phyloP scores from a whole-genome alignment of 2,797 vertebrate genomes.

The Cirrhinus mrigala region DNA sequence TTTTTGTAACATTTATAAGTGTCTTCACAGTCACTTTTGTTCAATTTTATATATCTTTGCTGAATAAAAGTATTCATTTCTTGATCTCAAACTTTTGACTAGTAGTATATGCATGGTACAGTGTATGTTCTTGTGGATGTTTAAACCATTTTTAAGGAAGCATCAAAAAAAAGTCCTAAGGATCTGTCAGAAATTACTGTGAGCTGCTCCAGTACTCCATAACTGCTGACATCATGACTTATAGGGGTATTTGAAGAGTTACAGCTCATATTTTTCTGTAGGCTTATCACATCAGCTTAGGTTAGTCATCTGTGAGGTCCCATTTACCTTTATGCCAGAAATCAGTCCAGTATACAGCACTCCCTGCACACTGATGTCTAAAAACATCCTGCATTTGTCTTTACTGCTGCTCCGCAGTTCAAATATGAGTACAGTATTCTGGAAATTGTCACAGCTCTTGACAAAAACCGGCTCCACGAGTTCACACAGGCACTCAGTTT shows the following conservation, averaged over 20 bases:
- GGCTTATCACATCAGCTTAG: not conserved
- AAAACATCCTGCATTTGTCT: not conserved
- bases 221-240: not conserved
- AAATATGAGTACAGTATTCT: not conserved
- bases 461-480: constrained; percentile 27
- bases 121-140: not conserved
- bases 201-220: not conserved
- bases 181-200: not conserved
- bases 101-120: not conserved
- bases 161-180: not conserved
- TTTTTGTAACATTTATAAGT: not conserved
- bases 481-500: constrained; percentile 20
- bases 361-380: not conserved
- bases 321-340: not conserved
- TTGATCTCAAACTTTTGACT: not conserved
- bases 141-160: not conserved
- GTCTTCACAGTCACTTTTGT: not conserved
- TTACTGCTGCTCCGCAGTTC: not conserved
- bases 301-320: not conserved
- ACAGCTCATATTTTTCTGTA: not conserved
- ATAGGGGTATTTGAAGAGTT: not conserved
- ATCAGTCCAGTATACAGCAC: not conserved
- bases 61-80: not conserved
- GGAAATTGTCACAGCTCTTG: not conserved
- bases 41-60: not conserved